Base-by-base conservation (phyloP, 2,888 invertebrate species). In the Orthonevra nobilis region DNA sequence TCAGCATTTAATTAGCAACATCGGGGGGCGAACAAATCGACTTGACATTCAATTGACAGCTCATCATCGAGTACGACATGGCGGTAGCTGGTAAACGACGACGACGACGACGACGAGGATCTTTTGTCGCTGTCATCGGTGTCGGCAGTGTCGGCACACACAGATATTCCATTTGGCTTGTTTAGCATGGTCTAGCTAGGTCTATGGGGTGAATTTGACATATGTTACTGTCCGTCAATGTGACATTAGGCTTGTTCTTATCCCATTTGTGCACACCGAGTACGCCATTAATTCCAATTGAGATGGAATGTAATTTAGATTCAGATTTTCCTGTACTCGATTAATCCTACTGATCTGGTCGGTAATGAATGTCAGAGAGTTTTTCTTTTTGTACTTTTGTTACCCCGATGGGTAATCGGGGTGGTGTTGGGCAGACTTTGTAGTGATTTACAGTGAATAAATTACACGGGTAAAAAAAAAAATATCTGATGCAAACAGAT, bases 21-120 rank as follows among this genome's bases (percentile, higher is more conserved):
- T 54, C 64, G 64, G 58, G 64, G 52, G 77, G 64, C 52, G 64
- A 64, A 70, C 72, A 52, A 72, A 72, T 64, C 77, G 64, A 64
- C n/a, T 46, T 77, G 77, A 72, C 77, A 77, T 46, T 26, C 72
- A 66, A 72, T 20, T 77, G 77, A 72, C 77, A 77, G 64, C 64
- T 54, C 52, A 64, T 77, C 72, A 54, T n/a, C 38, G 30, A 17
- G 12, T 44, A 28, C 20, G 66, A 60, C 50, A 66, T 50, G 20
- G 34, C 72, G 48, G 48, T 64, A 64, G 56, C 14, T 56, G 58
- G 52, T 63, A 58, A 54, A 14, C n/a, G n/a, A n/a, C n/a, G n/a
- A n/a, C n/a, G n/a, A n/a, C n/a, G n/a, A n/a, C n/a, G n/a, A n/a
- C n/a, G n/a, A n/a, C n/a, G n/a, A n/a, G n/a, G n/a, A n/a, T n/a